A percentile compares a stretch with the other conserved stretches of the same genome.
Conservation (phyloP, 1,140 invertebrate genomes). For the Aphelinus atriplicis region DNA sequence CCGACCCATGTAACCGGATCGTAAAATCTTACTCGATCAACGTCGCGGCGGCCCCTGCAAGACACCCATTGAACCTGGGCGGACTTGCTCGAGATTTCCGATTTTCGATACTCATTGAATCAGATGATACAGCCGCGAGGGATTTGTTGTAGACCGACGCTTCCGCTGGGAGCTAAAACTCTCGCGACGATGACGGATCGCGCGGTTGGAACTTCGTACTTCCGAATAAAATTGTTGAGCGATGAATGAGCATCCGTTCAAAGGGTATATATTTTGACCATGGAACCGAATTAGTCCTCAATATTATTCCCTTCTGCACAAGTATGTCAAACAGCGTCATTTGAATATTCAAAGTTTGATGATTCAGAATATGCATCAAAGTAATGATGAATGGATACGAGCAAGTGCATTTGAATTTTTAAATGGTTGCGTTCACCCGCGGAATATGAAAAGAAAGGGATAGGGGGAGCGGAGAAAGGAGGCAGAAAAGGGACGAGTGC, state of each 20-base stretch:
- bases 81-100: too few relatives aligned
- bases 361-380: background rate
- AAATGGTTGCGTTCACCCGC: constrained; percentile 7
- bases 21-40: constrained; percentile 33
- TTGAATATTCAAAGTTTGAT: constrained; percentile 30
- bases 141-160: background rate
- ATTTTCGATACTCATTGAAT: background rate
- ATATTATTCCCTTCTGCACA: too few relatives aligned
- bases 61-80: too few relatives aligned
- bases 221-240: too few relatives aligned
- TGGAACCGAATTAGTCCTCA: too few relatives aligned
- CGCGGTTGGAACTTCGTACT: too few relatives aligned
- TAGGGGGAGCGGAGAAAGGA: constrained; percentile 3
- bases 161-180: too few relatives aligned
- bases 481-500: constrained; percentile 23
- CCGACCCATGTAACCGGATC: background rate
- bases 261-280: too few relatives aligned
- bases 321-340: background rate
- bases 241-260: too few relatives aligned
- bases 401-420: constrained; percentile 40
- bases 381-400: constrained; percentile 31
- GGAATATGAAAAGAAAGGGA: constrained; percentile 11
- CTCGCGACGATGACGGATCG: too few relatives aligned
- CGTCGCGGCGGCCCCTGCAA: background rate
- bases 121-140: background rate